Conservation (phyloP, 2,888 invertebrate species). For the Pelosia muscerda region DNA sequence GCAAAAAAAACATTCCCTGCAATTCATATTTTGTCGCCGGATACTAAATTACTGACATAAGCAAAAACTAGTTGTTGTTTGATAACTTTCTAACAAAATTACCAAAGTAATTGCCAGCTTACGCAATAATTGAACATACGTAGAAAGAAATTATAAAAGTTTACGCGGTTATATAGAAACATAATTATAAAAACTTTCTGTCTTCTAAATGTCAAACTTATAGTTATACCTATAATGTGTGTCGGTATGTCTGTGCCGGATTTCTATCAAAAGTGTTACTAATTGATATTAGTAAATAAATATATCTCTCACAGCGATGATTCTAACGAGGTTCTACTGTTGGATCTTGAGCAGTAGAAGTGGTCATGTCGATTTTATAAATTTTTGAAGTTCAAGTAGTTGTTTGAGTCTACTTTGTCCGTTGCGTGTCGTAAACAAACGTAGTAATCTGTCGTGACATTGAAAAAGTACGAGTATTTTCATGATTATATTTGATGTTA, state of each 20-base stretch:
- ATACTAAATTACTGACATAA: background rate
- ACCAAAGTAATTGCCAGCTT: conserved; percentile 5
- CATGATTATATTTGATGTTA: conserved; percentile 40
- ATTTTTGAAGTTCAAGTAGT: background rate
- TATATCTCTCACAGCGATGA: background rate
- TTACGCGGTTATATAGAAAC: background rate
- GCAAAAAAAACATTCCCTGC: background rate
- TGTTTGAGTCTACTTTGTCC: background rate
- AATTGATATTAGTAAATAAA: background rate
- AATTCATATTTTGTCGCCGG: background rate
- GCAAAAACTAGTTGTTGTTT: background rate
- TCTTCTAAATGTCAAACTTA: background rate
- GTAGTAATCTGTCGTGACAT: background rate
- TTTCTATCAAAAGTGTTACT: background rate
- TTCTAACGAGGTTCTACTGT: background rate
- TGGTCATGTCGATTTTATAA: background rate
- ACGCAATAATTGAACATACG: conserved; percentile 1
- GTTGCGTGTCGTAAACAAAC: background rate
- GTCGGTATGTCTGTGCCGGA: background rate
- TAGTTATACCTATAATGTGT: background rate
- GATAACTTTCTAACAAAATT: background rate
- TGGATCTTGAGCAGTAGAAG: background rate
- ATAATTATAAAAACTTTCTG: conserved; percentile 3
- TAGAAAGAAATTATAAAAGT: conserved; percentile 4
- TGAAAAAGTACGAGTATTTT: conserved; percentile 3